Evolutionary conservation across 2,888 invertebrate species (phyloP).

Genomic region (Eurois occulta): DNA sequence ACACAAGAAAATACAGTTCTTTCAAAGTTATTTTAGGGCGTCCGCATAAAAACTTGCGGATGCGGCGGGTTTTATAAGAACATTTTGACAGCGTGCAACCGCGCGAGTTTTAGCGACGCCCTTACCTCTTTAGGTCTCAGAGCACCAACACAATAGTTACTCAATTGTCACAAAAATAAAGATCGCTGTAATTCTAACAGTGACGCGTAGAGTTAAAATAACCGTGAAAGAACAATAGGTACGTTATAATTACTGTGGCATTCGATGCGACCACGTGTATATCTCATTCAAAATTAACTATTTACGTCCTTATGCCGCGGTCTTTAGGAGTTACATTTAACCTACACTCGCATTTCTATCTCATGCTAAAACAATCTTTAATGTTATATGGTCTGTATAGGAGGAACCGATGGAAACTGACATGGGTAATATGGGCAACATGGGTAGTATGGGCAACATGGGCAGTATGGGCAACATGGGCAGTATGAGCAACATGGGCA

Average conservation of each 20-base stretch:
- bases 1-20: background rate
- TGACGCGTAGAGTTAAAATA: no score
- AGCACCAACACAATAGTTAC: no score
- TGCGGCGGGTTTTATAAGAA: no score
- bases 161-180: no score
- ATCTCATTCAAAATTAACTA: background rate
- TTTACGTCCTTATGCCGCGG: background rate
- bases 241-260: no score
- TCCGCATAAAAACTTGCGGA: no score
- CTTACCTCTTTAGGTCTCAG: no score
- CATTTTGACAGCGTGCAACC: no score
- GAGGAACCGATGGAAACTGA: conserved; percentile 87
- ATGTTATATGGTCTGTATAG: conserved; percentile 64
- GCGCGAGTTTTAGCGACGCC: no score
- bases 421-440: conserved; percentile 61
- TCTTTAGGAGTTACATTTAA: background rate
- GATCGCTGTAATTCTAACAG: no score
- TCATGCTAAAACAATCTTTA: background rate
- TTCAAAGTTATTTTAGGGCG: no score
- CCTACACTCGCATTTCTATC: background rate
- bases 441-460: conserved; percentile 45
- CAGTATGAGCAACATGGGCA: background rate
- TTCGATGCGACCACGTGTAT: background rate
- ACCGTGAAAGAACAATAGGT: no score
- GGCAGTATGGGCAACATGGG: background rate